These are phyloP conservation scores for Elymnias hypermnestra DNA, from an alignment of 1,140 invertebrate species.

Conservation along the genomic window DNA sequence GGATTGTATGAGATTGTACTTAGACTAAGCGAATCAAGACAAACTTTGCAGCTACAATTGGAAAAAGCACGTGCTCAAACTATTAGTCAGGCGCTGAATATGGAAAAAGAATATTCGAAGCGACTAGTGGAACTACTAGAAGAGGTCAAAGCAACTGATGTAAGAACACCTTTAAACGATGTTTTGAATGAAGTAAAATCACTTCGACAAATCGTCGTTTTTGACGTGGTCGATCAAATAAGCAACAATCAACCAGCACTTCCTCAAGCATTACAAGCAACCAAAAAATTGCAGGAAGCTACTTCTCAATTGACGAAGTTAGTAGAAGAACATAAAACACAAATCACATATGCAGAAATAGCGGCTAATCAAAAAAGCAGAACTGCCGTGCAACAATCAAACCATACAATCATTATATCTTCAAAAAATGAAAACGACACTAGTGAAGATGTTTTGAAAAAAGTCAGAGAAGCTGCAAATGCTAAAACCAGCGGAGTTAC, in stretches of 20 bases:
- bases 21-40: background rate
- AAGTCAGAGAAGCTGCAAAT: background rate
- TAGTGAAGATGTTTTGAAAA: background rate
- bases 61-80: background rate
- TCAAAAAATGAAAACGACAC: background rate
- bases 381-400: background rate
- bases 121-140: background rate
- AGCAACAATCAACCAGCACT: background rate
- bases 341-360: background rate
- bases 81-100: background rate
- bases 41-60: background rate
- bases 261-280: background rate
- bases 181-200: background rate
- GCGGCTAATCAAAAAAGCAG: background rate
- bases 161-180: background rate
- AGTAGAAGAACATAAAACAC: background rate
- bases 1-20: background rate
- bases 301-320: background rate
- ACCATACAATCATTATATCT: background rate
- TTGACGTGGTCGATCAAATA: background rate
- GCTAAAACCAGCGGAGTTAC: background rate
- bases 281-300: background rate
- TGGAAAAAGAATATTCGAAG: background rate
- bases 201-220: background rate
- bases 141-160: background rate